Evolutionary conservation across 2,113 vertebrate species (phyloP), one percentile per base, ranked within the genome.

Genomic region (Zootoca vivipara): DNA sequence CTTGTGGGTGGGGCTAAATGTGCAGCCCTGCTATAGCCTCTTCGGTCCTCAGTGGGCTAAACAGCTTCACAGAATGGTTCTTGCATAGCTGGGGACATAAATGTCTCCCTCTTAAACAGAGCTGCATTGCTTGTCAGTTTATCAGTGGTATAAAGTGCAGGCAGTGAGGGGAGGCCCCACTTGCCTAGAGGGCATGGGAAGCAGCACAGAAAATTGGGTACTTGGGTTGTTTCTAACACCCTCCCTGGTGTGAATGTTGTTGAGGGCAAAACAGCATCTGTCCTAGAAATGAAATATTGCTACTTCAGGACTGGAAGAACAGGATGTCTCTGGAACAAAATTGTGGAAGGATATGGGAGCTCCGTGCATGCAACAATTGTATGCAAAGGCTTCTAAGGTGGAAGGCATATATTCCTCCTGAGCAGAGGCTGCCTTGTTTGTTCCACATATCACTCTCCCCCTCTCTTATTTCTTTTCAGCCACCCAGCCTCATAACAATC

Each of bases 391-490:
- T 6, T 75, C 30, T 6, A n/a, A 24, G 40, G 33, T 75, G 38
- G 56, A 46, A 62, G 70, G n/a, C 12, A 40, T 81, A 46, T 30
- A 30, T 72, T 81, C 7, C 26, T 74, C 3, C 28, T 75, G 56
- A 64, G 24, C 26, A 10, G 24, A 40, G 40, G 33, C 4, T 46
- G 6, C n/a, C 65, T 58, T 35, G 12, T 62, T 62, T 64, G 46
- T 85, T 80, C 10, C 0, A 0, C 90, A 12, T 2, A 90, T 70
- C 13, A 40, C 35, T 35, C 90, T 38, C 46, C 46, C 46, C 10
- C 10, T 9, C 46, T 30, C 75, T 93, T 93, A 89, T 80, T 1
- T 1, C 78, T 96, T 96, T 93, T 78, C 90, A 99, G 98, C 93
- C 90, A 85, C 87, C 10, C 92, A 96, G 83, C 1, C 84, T 67